Evolutionary conservation across 2,113 vertebrate genomes (phyloP).

Genomic region (Labrus mixtus): DNA sequence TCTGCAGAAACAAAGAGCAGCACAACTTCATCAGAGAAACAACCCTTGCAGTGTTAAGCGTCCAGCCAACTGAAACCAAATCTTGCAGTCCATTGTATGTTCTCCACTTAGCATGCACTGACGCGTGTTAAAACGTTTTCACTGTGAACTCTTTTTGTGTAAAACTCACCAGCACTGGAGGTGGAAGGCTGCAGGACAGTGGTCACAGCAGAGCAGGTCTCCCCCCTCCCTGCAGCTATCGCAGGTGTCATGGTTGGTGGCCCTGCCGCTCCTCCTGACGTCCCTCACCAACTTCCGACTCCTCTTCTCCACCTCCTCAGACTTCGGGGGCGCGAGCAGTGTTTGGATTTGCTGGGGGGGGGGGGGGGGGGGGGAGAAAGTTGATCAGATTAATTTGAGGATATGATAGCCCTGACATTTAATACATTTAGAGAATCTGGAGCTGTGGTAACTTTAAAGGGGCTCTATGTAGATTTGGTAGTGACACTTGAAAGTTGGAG

Average conservation of each 20-base stretch:
- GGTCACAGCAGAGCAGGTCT: constrained; percentile 94
- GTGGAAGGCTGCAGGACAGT: constrained; percentile 96
- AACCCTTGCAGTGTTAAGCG: too few species aligned
- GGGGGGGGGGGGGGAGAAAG: too few species aligned
- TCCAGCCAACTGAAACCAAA: not conserved
- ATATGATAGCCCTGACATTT: too few species aligned
- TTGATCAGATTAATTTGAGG: not conserved
- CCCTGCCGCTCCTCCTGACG: constrained; percentile 92
- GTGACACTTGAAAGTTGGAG: too few species aligned
- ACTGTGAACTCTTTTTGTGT: not conserved
- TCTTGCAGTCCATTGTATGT: not conserved
- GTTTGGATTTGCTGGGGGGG: constrained; percentile 99
- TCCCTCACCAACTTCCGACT: constrained; percentile 90
- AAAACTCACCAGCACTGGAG: constrained; percentile 92
- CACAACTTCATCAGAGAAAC: too few species aligned
- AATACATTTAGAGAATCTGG: too few species aligned
- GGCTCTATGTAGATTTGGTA: too few species aligned
- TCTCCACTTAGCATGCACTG: not conserved
- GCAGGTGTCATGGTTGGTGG: constrained; percentile 97
- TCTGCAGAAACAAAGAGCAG: too few species aligned
- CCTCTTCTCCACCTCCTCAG: constrained; percentile 92
- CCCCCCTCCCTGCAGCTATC: constrained; percentile 97
- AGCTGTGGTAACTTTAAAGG: too few species aligned
- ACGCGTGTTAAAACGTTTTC: not conserved
- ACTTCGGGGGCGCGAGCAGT: constrained; percentile 93